Evolutionary conservation across 2,888 invertebrate genomes (phyloP).

Genomic region (Callinectes sapidus): DNA sequence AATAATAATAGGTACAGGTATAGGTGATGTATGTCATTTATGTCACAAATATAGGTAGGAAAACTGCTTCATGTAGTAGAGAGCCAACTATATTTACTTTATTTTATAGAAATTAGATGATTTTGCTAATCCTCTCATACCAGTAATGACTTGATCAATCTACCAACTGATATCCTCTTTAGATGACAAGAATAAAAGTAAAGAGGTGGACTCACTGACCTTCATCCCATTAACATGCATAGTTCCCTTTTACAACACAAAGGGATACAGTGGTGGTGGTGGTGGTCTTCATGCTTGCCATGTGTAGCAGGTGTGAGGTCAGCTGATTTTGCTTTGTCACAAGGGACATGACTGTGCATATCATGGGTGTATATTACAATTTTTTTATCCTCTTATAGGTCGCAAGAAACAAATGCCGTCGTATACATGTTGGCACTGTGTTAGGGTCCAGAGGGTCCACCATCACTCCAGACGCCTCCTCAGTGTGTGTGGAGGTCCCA

Average conservation of each 20-base stretch:
- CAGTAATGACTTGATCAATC: not conserved
- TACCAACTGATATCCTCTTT: too few relatives aligned
- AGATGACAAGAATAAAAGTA: too few relatives aligned
- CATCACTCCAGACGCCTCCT: slow-evolving; percentile 58
- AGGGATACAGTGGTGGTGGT: too few relatives aligned
- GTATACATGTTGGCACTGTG: slow-evolving; percentile 73
- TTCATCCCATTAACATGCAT: too few relatives aligned
- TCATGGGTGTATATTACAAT: not conserved
- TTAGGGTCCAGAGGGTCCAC: slow-evolving; percentile 51
- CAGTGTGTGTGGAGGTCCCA: slow-evolving; percentile 50
- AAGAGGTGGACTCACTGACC: too few relatives aligned
- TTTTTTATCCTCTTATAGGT: slow-evolving; percentile 67
- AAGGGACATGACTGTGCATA: not conserved
- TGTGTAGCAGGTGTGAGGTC: too few relatives aligned
- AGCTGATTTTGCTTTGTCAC: too few relatives aligned
- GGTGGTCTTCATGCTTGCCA: too few relatives aligned
- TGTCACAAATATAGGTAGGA: too few relatives aligned
- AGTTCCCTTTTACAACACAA: too few relatives aligned
- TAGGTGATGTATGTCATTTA: too few relatives aligned
- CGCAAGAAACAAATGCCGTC: slow-evolving; percentile 73
- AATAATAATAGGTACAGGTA: not conserved
- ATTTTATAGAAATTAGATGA: not conserved
- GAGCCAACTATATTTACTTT: not conserved
- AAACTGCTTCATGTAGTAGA: too few relatives aligned
- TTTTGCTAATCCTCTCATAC: not conserved